These are phyloP conservation scores for Tethya wilhelma DNA, from an alignment of 37 sponge, comb jelly and placozoan species.

Conservation along the genomic window DNA sequence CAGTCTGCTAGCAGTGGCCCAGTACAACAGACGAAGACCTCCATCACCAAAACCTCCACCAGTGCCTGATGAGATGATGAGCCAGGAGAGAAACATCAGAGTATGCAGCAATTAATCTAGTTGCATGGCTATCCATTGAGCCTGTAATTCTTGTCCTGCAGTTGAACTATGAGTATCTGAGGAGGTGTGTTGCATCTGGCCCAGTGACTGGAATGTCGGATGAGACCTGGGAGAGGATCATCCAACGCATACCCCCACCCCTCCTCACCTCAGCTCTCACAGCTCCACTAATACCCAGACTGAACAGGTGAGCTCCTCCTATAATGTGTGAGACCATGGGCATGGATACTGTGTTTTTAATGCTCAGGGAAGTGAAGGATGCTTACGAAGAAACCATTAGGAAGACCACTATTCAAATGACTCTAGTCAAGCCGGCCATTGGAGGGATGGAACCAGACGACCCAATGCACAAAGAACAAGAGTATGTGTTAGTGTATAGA, in stretches of 20 bases:
- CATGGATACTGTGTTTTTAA: neutral
- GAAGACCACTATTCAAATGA: constrained; percentile 64
- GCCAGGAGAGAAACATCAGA: constrained; percentile 76
- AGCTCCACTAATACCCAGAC: constrained; percentile 10
- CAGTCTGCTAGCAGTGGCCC: constrained; percentile 54
- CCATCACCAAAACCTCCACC: constrained; percentile 36
- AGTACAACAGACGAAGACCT: constrained; percentile 53
- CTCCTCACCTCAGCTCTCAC: constrained; percentile 31
- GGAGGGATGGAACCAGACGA: constrained; percentile 68
- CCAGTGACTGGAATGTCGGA: constrained; percentile 86
- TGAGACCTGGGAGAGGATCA: constrained; percentile 75
- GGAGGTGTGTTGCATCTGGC: constrained; percentile 79
- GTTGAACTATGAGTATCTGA: constrained; percentile 91
- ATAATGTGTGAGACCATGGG: no score
- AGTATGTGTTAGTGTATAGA: constrained; percentile 30
- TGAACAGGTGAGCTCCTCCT: constrained; percentile 20
- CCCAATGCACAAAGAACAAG: constrained; percentile 53
- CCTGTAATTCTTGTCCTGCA: constrained; percentile 9
- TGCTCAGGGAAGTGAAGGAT: constrained; percentile 41
- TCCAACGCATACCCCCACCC: constrained; percentile 38
- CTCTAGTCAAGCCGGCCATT: constrained; percentile 76
- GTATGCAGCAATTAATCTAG: constrained; percentile 5
- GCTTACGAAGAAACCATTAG: constrained; percentile 78
- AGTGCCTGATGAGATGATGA: constrained; percentile 84
- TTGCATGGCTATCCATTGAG: neutral